A percentile compares a stretch with the other conserved stretches of the same genome.
phyloP scores from a whole-genome alignment of 2,888 invertebrate genomes.

The Deilephila porcellus region DNA sequence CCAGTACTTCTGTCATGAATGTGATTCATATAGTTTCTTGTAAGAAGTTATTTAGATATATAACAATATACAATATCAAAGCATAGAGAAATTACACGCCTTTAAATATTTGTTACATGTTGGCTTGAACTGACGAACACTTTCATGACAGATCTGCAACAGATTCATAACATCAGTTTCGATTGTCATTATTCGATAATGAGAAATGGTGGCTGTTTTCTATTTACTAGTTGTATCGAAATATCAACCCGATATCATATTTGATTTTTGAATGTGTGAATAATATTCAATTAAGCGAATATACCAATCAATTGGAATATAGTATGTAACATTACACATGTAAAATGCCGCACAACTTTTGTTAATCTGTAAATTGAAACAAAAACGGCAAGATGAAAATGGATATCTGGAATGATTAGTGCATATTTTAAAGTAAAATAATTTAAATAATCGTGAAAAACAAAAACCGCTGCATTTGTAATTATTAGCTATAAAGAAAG shows the following conservation, averaged over 20 bases:
- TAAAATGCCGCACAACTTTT: slow-evolving; percentile 18
- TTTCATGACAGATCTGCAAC: background rate
- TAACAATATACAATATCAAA: no score
- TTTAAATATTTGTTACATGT: no score
- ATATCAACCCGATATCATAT: slow-evolving; percentile 33
- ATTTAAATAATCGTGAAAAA: background rate
- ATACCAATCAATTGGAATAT: background rate
- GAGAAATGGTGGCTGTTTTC: background rate
- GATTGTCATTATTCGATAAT: background rate
- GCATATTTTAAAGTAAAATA: background rate
- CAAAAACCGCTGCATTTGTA: background rate
- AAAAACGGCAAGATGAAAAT: background rate
- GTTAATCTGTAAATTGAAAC: background rate
- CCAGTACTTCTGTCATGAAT: background rate
- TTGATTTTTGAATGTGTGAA: slow-evolving; percentile 41
- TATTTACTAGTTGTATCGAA: slow-evolving; percentile 31
- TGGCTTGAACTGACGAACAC: background rate
- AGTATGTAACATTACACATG: slow-evolving; percentile 18
- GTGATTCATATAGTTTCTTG: background rate
- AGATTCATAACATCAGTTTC: background rate
- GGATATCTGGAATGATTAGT: background rate
- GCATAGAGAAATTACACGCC: no score
- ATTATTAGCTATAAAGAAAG: background rate
- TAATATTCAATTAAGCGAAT: slow-evolving; percentile 29
- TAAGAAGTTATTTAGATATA: background rate